Conservation (phyloP, 2,888 invertebrate genomes). For the Clusia tigrina region DNA sequence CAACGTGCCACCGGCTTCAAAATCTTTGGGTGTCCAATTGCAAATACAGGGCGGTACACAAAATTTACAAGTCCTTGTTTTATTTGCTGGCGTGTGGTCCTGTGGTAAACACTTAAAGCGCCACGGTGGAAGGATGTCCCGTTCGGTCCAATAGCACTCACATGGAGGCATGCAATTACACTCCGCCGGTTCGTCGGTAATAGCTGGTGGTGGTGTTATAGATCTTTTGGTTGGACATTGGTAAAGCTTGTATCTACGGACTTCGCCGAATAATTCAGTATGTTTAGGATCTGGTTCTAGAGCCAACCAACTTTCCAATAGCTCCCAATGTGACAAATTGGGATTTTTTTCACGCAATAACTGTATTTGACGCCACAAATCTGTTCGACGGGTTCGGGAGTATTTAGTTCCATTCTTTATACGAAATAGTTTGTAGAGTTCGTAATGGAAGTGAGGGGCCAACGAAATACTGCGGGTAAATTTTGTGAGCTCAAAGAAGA, state of each 20-base stretch:
- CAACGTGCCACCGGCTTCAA: slow-evolving; percentile 46
- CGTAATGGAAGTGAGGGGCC: slow-evolving; percentile 61
- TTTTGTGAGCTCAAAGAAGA: slow-evolving; percentile 63
- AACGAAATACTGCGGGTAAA: slow-evolving; percentile 38
- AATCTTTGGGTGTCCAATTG: slow-evolving; percentile 44
- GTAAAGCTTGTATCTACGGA: slow-evolving; percentile 28
- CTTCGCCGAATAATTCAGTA: slow-evolving; percentile 27
- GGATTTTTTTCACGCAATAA: slow-evolving; percentile 65
- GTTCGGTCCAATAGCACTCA: slow-evolving; percentile 39
- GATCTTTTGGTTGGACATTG: too few species aligned
- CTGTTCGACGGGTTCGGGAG: slow-evolving; percentile 65
- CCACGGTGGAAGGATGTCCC: slow-evolving; percentile 36
- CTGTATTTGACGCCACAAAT: slow-evolving; percentile 68
- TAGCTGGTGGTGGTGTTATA: too few species aligned
- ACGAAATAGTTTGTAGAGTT: slow-evolving; percentile 67
- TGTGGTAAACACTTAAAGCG: slow-evolving; percentile 34
- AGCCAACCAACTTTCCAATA: slow-evolving; percentile 49
- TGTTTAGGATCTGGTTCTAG: slow-evolving; percentile 38
- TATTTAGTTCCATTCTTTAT: slow-evolving; percentile 66
- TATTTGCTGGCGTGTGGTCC: not conserved
- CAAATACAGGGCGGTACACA: slow-evolving; percentile 50
- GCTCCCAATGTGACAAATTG: slow-evolving; percentile 67
- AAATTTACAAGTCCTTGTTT: slow-evolving; percentile 10
- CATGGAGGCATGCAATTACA: slow-evolving; percentile 42
- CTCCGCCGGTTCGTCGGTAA: not conserved